phyloP scores from a whole-genome alignment of 2,113 vertebrate species.

The Chunga burmeisteri region DNA sequence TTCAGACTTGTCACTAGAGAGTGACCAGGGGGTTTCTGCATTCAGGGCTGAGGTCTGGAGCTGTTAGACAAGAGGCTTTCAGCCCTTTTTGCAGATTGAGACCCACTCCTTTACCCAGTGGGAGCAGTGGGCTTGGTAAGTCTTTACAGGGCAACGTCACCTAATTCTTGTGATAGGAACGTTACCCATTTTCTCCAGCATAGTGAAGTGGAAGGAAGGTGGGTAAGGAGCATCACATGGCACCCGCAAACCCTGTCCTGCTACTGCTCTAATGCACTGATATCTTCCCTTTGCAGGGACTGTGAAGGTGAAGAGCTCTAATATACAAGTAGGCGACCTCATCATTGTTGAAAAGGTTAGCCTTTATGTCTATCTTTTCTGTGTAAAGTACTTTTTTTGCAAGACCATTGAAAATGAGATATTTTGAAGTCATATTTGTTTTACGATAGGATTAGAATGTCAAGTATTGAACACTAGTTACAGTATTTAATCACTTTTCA shows the following conservation, averaged over 20 bases:
- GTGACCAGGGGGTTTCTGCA: background rate
- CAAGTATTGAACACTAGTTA: background rate
- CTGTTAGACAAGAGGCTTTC: background rate
- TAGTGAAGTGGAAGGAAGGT: background rate
- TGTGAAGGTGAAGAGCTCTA: constrained; percentile 94
- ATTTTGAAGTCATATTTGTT: background rate
- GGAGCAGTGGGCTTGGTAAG: background rate
- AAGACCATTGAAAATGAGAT: background rate
- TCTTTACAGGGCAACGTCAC: background rate
- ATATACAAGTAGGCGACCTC: constrained; percentile 96
- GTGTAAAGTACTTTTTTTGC: background rate
- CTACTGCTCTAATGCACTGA: background rate
- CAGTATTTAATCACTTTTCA: background rate
- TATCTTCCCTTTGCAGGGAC: constrained; percentile 79
- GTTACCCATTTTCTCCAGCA: background rate
- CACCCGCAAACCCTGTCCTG: background rate
- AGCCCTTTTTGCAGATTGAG: background rate
- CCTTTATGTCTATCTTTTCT: background rate
- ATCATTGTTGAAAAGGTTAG: constrained; percentile 98
- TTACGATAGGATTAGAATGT: background rate
- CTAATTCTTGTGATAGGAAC: background rate
- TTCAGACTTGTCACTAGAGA: background rate
- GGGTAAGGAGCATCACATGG: background rate
- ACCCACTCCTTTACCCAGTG: background rate
- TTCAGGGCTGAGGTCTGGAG: background rate